Base-by-base conservation (phyloP, 1,140 invertebrate genomes). In the Saccostrea cuccullata region DNA sequence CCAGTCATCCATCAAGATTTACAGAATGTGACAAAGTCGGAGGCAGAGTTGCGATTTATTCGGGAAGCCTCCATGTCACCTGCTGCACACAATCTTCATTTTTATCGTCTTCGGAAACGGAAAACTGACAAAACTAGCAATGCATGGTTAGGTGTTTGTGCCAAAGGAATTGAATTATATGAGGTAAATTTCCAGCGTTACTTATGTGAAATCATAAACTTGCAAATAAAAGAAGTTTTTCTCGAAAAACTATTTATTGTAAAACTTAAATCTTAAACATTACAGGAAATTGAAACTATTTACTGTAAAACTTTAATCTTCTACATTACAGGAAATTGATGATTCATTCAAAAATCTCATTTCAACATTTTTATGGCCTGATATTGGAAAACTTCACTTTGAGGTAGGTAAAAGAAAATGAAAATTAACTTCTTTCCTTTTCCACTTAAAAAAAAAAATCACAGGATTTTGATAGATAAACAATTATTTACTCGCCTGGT, bases 351-450 rank as follows among this genome's bases (percentile, higher is more conserved):
- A 93, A 89, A 94, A 94, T 90, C 91, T 94, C 70, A 92, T 95
- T 89, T 94, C 95, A 58, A 97, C 97, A 86, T 98, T 98, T 94
- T 96, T 98, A 55, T 99, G 98, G 98, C 97, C 97, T 92, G 97
- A 97, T 92, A 99, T 99, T 87, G 98, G 97, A 82, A 98, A 98
- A 95, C 95, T 99, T 12, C 98, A 97, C 94, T 99, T 98, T 95
- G 98, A 99, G 95, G 97, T 97, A 94, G 96, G 96, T 96, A 26
- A 23, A 2, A n/a, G n/a, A 26, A 23, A 55, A 84, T 84, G 40
- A 6, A 47, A 36, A 1, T 84, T 47, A 20, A 55, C 17, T 4
- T 47, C 47, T 47, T 47, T 47, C 1, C 6, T 47, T 47, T 47
- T 9, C 5, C 47, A 9, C 9, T 47, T 47, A 2, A 5, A 47